A percentile compares a stretch with the other conserved stretches of the same genome.
phyloP scores from a whole-genome alignment of 1,140 invertebrate genomes.

The Cyclargus thomasi region DNA sequence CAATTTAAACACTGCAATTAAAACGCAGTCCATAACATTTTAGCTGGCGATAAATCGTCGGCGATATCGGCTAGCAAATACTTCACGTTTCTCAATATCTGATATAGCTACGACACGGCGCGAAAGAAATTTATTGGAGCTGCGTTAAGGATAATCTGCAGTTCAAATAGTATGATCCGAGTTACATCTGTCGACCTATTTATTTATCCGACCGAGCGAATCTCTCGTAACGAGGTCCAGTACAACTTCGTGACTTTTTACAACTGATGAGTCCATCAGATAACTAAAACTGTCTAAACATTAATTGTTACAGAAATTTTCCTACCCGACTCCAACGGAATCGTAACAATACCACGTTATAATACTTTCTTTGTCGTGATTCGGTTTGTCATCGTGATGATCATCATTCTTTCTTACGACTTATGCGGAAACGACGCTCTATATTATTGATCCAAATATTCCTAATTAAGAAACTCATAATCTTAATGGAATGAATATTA shows the following conservation, averaged over 20 bases:
- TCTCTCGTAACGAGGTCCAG: slow-evolving; percentile 17
- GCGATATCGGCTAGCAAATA: background rate
- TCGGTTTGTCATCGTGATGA: background rate
- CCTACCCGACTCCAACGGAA: slow-evolving; percentile 18
- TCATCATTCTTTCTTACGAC: background rate
- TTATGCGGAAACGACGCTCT: too few species aligned
- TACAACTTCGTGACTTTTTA: slow-evolving; percentile 21
- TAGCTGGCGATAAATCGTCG: slow-evolving; percentile 5
- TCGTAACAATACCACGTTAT: background rate
- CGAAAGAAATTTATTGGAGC: slow-evolving; percentile 16
- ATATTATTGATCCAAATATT: too few species aligned
- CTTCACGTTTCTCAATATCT: slow-evolving; percentile 12
- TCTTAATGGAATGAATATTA: too few species aligned
- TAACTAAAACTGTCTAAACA: slow-evolving; percentile 22
- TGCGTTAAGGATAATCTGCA: slow-evolving; percentile 19
- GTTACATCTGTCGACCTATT: slow-evolving; percentile 21
- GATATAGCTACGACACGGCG: background rate
- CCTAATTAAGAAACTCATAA: too few species aligned
- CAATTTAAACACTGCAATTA: too few species aligned
- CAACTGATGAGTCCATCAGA: slow-evolving; percentile 20
- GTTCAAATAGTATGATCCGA: slow-evolving; percentile 18
- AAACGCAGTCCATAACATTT: too few species aligned
- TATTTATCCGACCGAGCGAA: slow-evolving; percentile 22
- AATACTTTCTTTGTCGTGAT: slow-evolving; percentile 12
- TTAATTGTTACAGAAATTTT: slow-evolving; percentile 20